Base-by-base conservation (phyloP, 1,140 invertebrate genomes). In the Acyrthosiphon pisum region DNA sequence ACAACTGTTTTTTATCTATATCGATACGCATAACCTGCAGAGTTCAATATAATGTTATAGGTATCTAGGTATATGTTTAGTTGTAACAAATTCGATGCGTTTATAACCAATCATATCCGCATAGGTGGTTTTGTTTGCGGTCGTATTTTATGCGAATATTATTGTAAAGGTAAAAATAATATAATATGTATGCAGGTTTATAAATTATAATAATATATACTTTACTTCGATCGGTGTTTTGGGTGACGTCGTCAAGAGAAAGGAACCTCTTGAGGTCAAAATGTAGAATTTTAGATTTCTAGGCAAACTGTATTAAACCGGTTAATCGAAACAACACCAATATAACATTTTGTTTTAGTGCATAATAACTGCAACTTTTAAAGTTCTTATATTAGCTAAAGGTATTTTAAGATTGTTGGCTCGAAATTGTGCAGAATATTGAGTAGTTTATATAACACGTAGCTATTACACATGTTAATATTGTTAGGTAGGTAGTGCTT, bases 271-370 rank as follows among this genome's bases (percentile, higher is more conserved):
- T 68, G 37, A 90, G 53, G 89, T 20, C 53, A 60, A 60, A 68
- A 90, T 37, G 41, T 89, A 41, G 50, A 50, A 89, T 89, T 89
- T 89, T 89, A 56, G 50, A 37, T 56, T 89, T 89, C 87, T 89
- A 89, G 87, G 87, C 35, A 56, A 89, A 50, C n/a, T 37, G 50
- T 56, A 89, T 35, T 37, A 89, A 90, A 90, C 53, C 88, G 88
- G 88, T 90, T 90, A 90, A 90, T 60, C 37, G 14, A 90, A 90
- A 90, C 88, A 26, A 35, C 37, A 60, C 22, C 26, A 30, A 89
- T 76, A 76, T 18, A 76, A 76, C n/a, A n/a, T 89, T 56, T 35
- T 37, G 37, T 88, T 48, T 87, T n/a, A 22, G 86, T 88, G 44
- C 4, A 84, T 9, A 88, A 48, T 8, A 88, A 48, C 46, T 50